These are phyloP conservation scores for Emydura subglobosa DNA, from an alignment of 2,113 vertebrate genomes.

Conservation along the genomic window DNA sequence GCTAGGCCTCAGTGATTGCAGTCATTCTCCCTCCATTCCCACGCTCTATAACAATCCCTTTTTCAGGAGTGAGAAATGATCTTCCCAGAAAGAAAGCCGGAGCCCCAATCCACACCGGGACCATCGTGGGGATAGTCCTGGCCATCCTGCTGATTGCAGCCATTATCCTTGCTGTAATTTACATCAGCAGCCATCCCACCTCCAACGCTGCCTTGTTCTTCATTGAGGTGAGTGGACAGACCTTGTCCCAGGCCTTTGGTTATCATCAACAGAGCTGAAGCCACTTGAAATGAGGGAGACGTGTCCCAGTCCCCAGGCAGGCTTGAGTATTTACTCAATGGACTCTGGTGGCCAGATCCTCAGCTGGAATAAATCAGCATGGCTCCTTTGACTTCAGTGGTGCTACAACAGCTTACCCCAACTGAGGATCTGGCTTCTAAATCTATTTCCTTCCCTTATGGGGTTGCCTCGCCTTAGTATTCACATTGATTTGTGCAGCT, in stretches of 20 bases:
- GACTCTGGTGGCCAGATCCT: background rate
- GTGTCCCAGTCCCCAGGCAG: background rate
- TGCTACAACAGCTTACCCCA: background rate
- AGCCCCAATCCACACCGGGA: conserved; percentile 83
- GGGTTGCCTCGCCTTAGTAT: background rate
- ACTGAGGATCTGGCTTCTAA: background rate
- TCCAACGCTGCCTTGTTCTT: conserved; percentile 90
- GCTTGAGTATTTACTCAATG: background rate
- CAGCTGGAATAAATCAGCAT: background rate
- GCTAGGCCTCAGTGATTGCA: rapidly evolving
- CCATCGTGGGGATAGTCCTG: conserved; percentile 88
- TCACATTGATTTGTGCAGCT: background rate
- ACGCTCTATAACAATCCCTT: background rate
- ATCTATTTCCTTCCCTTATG: background rate
- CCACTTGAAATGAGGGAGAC: background rate
- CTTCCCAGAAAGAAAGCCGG: conserved; percentile 59
- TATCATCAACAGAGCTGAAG: background rate
- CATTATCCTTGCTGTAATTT: conserved; percentile 88
- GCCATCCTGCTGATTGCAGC: conserved; percentile 85
- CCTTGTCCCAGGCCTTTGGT: background rate
- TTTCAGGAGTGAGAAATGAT: conserved; percentile 65
- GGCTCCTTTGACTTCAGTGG: background rate
- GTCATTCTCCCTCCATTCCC: background rate
- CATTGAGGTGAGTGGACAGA: conserved; percentile 85
- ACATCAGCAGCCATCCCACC: conserved; percentile 90